Conservation (phyloP, 2,113 vertebrate species). For the Aegypius monachus region DNA sequence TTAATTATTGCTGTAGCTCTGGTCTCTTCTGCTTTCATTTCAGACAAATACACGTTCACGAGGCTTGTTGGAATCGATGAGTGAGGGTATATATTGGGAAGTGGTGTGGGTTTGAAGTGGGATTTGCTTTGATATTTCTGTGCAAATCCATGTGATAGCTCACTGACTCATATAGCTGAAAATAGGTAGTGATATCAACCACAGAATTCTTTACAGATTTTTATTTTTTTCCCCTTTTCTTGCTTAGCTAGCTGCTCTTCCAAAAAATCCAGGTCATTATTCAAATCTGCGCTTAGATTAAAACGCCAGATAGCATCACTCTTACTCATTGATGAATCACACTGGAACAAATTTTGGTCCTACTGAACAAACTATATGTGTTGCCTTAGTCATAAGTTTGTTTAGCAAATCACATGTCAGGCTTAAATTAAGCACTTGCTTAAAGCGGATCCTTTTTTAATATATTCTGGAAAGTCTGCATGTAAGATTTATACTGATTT, state of each 20-base stretch:
- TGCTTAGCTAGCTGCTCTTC: constrained; percentile 53
- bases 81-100: constrained; percentile 61
- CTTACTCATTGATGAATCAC: constrained; percentile 68
- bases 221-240: background rate
- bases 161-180: constrained; percentile 55
- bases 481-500: background rate
- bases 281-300: constrained; percentile 33
- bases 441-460: background rate
- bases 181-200: constrained; percentile 55
- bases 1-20: background rate
- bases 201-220: constrained; percentile 5
- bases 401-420: constrained; percentile 53
- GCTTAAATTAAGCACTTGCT: constrained; percentile 41
- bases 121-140: constrained; percentile 69
- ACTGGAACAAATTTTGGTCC: constrained; percentile 17
- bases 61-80: background rate
- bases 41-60: background rate
- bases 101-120: constrained; percentile 66
- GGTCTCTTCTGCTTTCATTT: background rate
- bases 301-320: constrained; percentile 46
- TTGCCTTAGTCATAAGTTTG: constrained; percentile 59
- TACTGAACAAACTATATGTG: background rate
- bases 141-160: constrained; percentile 58
- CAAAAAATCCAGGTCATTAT: constrained; percentile 53
- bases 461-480: background rate